Conservation (phyloP, 2,797 vertebrate species). For the Gadopsis marmoratus region DNA sequence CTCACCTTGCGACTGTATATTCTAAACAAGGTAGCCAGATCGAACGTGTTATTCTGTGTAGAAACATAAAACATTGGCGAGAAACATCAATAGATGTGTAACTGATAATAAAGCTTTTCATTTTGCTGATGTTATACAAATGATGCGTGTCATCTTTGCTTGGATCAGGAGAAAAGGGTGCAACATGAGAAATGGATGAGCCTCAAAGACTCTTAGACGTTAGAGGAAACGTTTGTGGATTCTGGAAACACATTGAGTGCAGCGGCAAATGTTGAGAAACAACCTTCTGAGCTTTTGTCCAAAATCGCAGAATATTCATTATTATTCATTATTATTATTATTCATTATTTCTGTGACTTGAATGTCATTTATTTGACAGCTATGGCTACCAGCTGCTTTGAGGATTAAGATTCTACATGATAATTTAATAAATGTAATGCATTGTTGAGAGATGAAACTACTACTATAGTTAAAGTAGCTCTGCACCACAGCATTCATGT, state of each 20-base stretch:
- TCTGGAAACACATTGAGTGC: background rate
- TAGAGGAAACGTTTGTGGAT: background rate
- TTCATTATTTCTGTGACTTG: too few species aligned
- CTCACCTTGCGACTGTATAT: too few species aligned
- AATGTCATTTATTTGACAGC: too few species aligned
- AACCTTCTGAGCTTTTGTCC: background rate
- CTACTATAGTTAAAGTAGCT: background rate
- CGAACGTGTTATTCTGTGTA: background rate
- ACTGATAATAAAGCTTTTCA: background rate
- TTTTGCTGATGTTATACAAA: background rate
- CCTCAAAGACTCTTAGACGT: background rate
- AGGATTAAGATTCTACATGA: background rate
- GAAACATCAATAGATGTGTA: background rate
- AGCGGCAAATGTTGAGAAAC: background rate
- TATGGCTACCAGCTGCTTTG: background rate
- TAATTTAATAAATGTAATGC: background rate
- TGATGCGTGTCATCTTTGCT: background rate
- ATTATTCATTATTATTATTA: too few species aligned
- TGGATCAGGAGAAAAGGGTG: background rate
- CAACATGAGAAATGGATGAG: background rate
- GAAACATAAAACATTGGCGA: background rate
- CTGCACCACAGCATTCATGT: background rate
- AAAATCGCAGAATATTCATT: background rate
- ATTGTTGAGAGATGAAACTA: background rate
- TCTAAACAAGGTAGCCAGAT: too few species aligned